phyloP scores from a whole-genome alignment of 2,888 invertebrate genomes.

The Nomada flava region DNA sequence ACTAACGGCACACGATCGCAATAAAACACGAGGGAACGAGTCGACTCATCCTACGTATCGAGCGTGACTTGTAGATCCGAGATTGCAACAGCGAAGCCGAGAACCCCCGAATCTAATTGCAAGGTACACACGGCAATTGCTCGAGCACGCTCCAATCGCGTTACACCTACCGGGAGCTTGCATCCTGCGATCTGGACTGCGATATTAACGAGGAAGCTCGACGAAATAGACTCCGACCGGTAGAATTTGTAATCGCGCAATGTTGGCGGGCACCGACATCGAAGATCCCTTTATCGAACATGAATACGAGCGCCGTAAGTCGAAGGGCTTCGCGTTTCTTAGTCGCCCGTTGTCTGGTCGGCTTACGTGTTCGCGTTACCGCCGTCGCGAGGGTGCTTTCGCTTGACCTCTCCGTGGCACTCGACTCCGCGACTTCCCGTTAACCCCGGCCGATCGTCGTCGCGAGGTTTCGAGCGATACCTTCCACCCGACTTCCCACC shows the following conservation, averaged over 20 bases:
- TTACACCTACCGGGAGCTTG: not conserved
- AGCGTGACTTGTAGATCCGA: conserved; percentile 15
- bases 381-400: conserved; percentile 24
- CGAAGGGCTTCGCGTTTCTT: conserved; percentile 63
- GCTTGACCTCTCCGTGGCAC: conserved; percentile 26
- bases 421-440: not conserved
- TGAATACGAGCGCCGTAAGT: conserved; percentile 33
- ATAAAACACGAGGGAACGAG: conserved; percentile 15
- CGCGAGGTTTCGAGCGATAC: conserved; percentile 1
- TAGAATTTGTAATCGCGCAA: not conserved
- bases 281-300: conserved; percentile 53
- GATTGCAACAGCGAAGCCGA: not conserved
- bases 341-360: conserved; percentile 23
- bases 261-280: not conserved
- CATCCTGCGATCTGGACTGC: not conserved
- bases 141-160: conserved; percentile 1
- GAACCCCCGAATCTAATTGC: not conserved
- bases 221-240: too few relatives aligned
- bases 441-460: not conserved
- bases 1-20: conserved; percentile 32
- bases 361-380: conserved; percentile 48
- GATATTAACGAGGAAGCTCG: not conserved
- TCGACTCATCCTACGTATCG: too few relatives aligned
- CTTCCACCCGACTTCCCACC: conserved; percentile 38
- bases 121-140: conserved; percentile 17